Evolutionary conservation across 2,888 invertebrate species (phyloP).

Genomic region (Belgica antarctica): DNA sequence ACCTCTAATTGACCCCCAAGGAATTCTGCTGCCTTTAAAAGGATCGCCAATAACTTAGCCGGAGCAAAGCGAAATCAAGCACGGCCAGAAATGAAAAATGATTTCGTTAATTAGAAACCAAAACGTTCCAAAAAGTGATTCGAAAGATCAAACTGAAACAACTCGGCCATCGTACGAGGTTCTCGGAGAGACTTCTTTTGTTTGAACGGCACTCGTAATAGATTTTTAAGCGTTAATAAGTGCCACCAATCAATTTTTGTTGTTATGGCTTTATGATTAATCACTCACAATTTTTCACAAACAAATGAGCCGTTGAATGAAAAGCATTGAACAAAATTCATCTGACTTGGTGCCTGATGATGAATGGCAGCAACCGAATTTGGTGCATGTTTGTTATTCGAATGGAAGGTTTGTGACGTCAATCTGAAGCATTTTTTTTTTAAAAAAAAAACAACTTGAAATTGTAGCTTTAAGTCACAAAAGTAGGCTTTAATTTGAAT

Average conservation of each 20-base stretch:
- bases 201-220: neutral
- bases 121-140: neutral
- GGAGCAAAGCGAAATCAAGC: neutral
- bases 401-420: too few relatives aligned
- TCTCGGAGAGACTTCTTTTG: neutral
- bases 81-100: neutral
- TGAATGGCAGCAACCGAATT: too few relatives aligned
- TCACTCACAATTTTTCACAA: neutral
- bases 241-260: constrained; percentile 4
- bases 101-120: constrained; percentile 3
- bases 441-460: too few relatives aligned
- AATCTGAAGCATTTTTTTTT: too few relatives aligned
- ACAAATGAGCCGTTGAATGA: neutral
- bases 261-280: constrained; percentile 18
- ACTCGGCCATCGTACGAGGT: neutral
- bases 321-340: neutral
- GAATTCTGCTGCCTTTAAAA: constrained; percentile 7
- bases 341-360: neutral
- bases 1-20: neutral
- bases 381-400: too few relatives aligned
- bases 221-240: neutral
- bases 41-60: neutral
- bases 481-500: too few relatives aligned
- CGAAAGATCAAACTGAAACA: too few relatives aligned
- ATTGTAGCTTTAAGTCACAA: too few relatives aligned